A percentile compares a stretch with the other conserved stretches of the same genome.
Evolutionary conservation across 2,888 invertebrate genomes (phyloP).

Genomic region (Lacanobia oleracea): DNA sequence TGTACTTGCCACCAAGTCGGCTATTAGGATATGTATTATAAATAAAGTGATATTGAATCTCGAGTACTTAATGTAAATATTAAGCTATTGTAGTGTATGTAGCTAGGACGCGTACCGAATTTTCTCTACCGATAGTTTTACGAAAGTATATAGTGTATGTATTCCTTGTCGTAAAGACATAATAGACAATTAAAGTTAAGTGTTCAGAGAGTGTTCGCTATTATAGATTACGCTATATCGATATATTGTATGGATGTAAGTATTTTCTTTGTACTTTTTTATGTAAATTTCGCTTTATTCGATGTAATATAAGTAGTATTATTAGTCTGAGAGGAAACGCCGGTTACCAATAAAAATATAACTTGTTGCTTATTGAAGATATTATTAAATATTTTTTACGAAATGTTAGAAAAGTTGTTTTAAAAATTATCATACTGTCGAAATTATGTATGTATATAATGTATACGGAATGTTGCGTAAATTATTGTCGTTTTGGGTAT

Average conservation of each 20-base stretch:
- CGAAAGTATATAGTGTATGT: slow-evolving; percentile 72
- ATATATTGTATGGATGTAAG: slow-evolving; percentile 83
- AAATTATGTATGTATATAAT: slow-evolving; percentile 76
- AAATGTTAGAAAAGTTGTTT: slow-evolving; percentile 88
- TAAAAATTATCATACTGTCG: slow-evolving; percentile 77
- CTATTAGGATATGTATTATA: slow-evolving; percentile 79
- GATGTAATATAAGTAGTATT: slow-evolving; percentile 88
- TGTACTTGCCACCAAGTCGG: slow-evolving; percentile 78
- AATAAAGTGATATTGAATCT: slow-evolving; percentile 84
- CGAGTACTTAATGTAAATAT: slow-evolving; percentile 87
- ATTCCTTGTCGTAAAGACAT: slow-evolving; percentile 81
- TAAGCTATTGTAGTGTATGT: slow-evolving; percentile 76
- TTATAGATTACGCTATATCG: slow-evolving; percentile 78
- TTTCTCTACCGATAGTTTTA: slow-evolving; percentile 86
- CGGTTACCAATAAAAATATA: slow-evolving; percentile 90
- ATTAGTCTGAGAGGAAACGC: slow-evolving; percentile 90
- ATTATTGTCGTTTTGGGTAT: slow-evolving; percentile 83
- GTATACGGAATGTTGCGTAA: slow-evolving; percentile 84
- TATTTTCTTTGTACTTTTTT: slow-evolving; percentile 80
- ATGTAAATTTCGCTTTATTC: slow-evolving; percentile 88
- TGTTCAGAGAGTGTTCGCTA: slow-evolving; percentile 88
- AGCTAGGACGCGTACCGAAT: slow-evolving; percentile 84
- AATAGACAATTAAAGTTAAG: slow-evolving; percentile 79
- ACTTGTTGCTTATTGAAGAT: slow-evolving; percentile 90
- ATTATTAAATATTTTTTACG: slow-evolving; percentile 86